Conservation (phyloP, 2,113 vertebrate genomes). For the Colius striatus region DNA sequence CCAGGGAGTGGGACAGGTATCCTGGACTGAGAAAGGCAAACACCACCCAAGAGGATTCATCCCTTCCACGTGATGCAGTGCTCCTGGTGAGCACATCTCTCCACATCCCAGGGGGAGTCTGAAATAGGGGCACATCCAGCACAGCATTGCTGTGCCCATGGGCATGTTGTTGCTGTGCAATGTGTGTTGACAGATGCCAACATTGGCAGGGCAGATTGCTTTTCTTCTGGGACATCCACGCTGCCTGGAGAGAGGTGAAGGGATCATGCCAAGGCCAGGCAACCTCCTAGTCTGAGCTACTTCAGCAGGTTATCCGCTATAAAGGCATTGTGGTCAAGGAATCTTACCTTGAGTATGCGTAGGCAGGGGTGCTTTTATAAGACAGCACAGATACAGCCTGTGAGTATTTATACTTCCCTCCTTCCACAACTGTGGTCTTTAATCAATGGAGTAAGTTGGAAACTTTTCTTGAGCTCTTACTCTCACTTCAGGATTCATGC, state of each 20-base stretch:
- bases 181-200: accelerated
- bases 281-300: background rate
- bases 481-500: background rate
- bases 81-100: background rate
- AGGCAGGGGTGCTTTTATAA: background rate
- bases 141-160: accelerated
- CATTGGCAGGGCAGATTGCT: accelerated
- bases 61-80: accelerated
- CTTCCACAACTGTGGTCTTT: background rate
- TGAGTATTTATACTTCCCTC: background rate
- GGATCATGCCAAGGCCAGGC: background rate
- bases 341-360: background rate
- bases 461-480: background rate
- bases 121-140: background rate
- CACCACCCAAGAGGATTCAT: accelerated
- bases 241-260: background rate
- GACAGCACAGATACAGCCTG: background rate
- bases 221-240: background rate
- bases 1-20: accelerated
- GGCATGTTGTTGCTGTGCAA: accelerated
- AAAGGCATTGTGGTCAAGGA: background rate
- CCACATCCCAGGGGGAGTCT: accelerated
- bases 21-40: background rate
- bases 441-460: background rate
- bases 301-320: background rate